Conservation (phyloP, 2,888 invertebrate species). For the Allolobophora icterica region DNA sequence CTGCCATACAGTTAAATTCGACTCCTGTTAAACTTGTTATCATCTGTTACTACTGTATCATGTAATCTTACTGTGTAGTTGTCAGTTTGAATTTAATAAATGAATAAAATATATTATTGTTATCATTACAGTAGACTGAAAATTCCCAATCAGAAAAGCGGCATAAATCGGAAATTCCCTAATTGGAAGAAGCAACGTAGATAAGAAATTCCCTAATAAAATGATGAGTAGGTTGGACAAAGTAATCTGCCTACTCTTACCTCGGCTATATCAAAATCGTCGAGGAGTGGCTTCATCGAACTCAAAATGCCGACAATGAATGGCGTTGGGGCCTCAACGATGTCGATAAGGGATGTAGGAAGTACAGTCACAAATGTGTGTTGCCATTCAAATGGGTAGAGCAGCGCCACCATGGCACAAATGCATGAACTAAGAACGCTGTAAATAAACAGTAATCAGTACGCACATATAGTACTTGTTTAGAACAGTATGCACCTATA, state of each 20-base stretch:
- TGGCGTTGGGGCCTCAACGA: constrained; percentile 78
- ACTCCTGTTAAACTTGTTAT: too few species aligned
- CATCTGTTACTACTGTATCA: too few species aligned
- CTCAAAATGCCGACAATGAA: constrained; percentile 77
- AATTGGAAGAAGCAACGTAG: too few species aligned
- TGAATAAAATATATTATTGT: too few species aligned
- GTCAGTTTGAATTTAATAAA: too few species aligned
- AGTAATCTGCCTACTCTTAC: constrained; percentile 19
- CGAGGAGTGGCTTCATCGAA: constrained; percentile 50
- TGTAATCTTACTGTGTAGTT: too few species aligned
- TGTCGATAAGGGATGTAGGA: constrained; percentile 73
- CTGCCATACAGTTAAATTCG: too few species aligned
- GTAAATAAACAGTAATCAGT: constrained; percentile 47
- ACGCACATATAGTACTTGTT: not conserved
- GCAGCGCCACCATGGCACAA: constrained; percentile 76
- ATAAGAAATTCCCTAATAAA: too few species aligned
- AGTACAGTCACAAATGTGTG: constrained; percentile 81
- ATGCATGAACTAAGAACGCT: constrained; percentile 78
- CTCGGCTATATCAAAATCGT: constrained; percentile 36
- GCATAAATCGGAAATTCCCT: too few species aligned
- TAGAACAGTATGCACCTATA: not conserved
- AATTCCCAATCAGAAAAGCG: too few species aligned
- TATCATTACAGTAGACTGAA: too few species aligned
- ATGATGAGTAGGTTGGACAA: not conserved
- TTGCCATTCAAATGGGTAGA: constrained; percentile 85